Conservation (phyloP, 2,797 vertebrate species). For the Sphenopsis melanotis region DNA sequence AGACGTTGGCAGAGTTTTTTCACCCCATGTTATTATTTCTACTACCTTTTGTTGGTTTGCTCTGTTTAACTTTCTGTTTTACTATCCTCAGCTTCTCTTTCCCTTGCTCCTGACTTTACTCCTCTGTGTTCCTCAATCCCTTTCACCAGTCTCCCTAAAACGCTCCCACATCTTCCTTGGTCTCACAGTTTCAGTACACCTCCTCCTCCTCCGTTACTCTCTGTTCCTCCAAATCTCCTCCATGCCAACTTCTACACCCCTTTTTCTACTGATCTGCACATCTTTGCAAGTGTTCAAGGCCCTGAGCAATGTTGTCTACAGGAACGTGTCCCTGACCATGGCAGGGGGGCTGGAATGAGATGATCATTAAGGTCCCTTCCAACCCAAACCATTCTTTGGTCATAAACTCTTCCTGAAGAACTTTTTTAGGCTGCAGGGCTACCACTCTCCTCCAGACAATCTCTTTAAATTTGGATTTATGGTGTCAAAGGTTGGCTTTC, state of each 20-base stretch:
- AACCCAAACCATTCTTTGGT: not conserved
- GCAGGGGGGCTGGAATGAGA: not conserved
- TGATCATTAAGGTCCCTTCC: not conserved
- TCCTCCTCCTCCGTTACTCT: not conserved
- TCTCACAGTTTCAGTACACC: not conserved
- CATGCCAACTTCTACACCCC: not conserved
- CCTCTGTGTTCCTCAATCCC: not conserved
- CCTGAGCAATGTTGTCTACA: accelerated
- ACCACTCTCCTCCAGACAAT: not conserved
- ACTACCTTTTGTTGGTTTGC: not conserved
- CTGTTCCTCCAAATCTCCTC: not conserved
- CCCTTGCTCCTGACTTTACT: not conserved
- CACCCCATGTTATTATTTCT: not conserved
- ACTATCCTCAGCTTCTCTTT: not conserved
- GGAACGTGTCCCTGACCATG: accelerated
- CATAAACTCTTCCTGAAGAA: not conserved
- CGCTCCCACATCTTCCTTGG: accelerated
- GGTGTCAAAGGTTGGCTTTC: not conserved
- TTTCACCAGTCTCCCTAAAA: not conserved
- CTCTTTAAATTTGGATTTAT: not conserved
- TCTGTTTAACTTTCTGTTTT: not conserved
- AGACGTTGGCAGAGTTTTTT: not conserved
- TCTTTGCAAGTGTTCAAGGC: not conserved
- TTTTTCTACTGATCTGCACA: not conserved
- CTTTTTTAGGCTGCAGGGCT: not conserved